Evolutionary conservation across 2,888 invertebrate species (phyloP), one percentile per base, ranked within the genome.

Genomic region (Diachrysia chrysitis): DNA sequence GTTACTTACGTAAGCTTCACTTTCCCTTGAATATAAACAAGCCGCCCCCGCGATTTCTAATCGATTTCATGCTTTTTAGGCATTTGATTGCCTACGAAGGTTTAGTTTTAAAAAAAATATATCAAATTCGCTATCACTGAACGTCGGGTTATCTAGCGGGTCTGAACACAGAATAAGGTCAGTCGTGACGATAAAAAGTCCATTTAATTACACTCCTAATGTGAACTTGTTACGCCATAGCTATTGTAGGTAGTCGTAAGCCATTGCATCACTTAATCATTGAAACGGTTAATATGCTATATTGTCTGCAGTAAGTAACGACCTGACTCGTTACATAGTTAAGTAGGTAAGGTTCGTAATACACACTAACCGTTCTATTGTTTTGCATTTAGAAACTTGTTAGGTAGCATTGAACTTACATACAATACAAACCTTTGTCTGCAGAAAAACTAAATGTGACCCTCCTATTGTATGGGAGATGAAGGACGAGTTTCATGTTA

Each of bases 21-120:
- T 87, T 87, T 88, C 84, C 76, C 79, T 71, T 71, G 53, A 72
- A 78, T 69, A 69, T 64, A 75, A 75, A 72, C 48, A 57, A 67
- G 66, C 75, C 67, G 63, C 51, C 68, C 67, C 57, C 53, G 69
- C 69, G 71, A 79, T 85, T 84, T 87, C 82, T 76, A 84, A 83
- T 81, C 85, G 78, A 87, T 88, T 86, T 85, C 77, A 83, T 82
- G 81, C 77, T 76, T 79, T 76, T 76, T 72, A 70, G 66, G 48
- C 66, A 66, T 58, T 69, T 71, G 57, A 69, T 78, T 66, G 64
- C 62, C 66, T 65, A 59, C 21, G 32, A 64, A 32, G 7, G 21
- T 14, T 58, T 7, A 37, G 37, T 29, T 59, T 55, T n/a, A n/a
- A n/a, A 51, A n/a, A 21, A 58, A 61, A 71, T 35, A 32, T 61